Evolutionary conservation across 2,797 vertebrate species (phyloP), one percentile per base, ranked within the genome.

Genomic region (Poliocrania exsul): DNA sequence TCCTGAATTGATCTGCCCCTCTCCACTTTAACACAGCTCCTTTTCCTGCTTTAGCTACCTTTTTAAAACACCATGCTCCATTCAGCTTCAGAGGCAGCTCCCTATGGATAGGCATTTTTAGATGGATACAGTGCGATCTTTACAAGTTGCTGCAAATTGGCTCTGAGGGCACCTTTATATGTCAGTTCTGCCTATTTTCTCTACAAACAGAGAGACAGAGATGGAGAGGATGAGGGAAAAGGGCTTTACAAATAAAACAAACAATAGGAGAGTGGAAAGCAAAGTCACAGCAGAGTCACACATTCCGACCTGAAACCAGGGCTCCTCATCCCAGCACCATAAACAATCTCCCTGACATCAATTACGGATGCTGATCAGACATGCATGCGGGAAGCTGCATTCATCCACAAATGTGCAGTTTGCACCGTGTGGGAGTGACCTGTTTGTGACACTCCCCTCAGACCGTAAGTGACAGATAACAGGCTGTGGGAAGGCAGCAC

Each of bases 141-240:
- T 95, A 94, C 92, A 77, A 86, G 74, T 93, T 89, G 60, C 93
- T 94, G 93, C 84, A 97, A 97, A 97, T 91, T 95, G 94, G 81
- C 95, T 97, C 84, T 46, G 87, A 96, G 85, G 94, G 88, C 81
- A 96, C 85, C 82, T 97, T 96, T 97, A 88, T 53, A 42, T 93
- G 96, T 96, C 95, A 95, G 77, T 85, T 96, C 88, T 95, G 69
- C 91, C 86, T 92, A 83, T 94, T 95, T 90, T 79, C 91, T 83
- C 82, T 90, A 83, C 56, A 74, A 84, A 88, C 83, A 85, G 70
- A 81, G 67, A 89, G 73, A 90, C 50, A 13, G 40, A 35, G 85
- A 94, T 82, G 64, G 80, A 84, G 70, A 92, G 65, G 62, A 84
- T 53, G 72, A 65, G 65, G 56, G 38, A 37, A 93, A 88, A 91